Evolutionary conservation across 1,140 invertebrate species (phyloP), one percentile per base, ranked within the genome.

Genomic region (Heliconius nattereri): DNA sequence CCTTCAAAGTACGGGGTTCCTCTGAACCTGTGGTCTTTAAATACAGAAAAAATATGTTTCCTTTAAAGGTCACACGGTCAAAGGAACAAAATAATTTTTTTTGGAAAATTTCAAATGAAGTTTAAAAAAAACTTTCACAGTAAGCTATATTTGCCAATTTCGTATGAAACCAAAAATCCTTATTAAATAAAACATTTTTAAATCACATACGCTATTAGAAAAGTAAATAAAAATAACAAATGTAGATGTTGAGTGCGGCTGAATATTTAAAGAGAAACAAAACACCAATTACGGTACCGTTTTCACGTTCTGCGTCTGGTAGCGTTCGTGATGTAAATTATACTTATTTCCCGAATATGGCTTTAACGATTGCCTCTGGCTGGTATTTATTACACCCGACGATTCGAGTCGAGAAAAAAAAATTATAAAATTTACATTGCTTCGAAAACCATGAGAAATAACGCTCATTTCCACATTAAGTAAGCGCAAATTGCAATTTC

Each of bases 251-350:
- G 70, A n/a, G 70, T 71, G 29, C 29, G 29, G 57, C 35, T 57
- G 52, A 76, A 76, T 76, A 45, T 70, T 26, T 40, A 70, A 70
- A 0, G 54, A 70, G 9, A 78, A 13, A 32, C 29, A 73, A 13
- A 71, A 71, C 71, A 71, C 16, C 19, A 73, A 66, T 37, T 60
- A 60, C 26, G 71, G 32, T 32, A 66, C 19, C 45, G 37, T 78
- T 78, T 73, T 73, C 66, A 74, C 32, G 54, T 73, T 66, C 72
- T 70, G 26, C 26, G 11, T 60, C 26, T 57, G 70, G 75, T 76
- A 60, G 23, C 76, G 80, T 81, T 83, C 82, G 80, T 82, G 79
- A 84, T 74, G 79, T 73, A 82, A 85, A 83, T 82, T 81, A 82
- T 77, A 79, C 76, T 74, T 78, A 84, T 84, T 85, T 84, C 78